These are phyloP conservation scores for Scaptomyza reducta DNA, from an alignment of 2,888 invertebrate genomes.

Conservation along the genomic window DNA sequence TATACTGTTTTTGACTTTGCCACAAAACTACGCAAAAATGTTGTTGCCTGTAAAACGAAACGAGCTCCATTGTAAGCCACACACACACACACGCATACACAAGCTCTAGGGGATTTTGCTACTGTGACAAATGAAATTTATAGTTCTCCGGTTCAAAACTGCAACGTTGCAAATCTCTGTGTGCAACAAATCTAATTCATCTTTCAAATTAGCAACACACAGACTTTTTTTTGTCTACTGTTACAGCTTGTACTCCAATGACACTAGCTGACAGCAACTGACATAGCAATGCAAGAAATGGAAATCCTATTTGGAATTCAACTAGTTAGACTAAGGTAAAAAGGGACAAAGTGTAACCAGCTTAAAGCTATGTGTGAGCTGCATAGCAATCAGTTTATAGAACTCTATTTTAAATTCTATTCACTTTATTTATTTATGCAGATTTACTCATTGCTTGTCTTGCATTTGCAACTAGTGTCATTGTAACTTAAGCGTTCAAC, in stretches of 20 bases:
- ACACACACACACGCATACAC: conserved; percentile 15
- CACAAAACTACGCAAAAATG: conserved; percentile 73
- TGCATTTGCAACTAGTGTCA: conserved; percentile 30
- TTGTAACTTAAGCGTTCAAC: conserved; percentile 21
- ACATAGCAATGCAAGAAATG: neutral
- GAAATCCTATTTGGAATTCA: neutral
- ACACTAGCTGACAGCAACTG: conserved; percentile 20
- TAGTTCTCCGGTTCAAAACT: conserved; percentile 65
- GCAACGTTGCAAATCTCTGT: conserved; percentile 68
- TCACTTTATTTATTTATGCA: neutral
- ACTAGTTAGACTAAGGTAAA: neutral
- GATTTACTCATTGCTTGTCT: neutral
- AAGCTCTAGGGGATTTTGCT: conserved; percentile 54
- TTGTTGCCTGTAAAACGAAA: conserved; percentile 55
- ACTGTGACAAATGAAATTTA: conserved; percentile 76
- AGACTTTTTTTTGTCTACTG: conserved; percentile 27
- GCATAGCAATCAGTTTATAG: neutral
- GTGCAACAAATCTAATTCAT: conserved; percentile 70
- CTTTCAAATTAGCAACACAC: conserved; percentile 70
- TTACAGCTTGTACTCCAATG: conserved; percentile 23
- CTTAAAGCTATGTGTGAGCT: neutral
- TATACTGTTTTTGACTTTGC: conserved; percentile 77
- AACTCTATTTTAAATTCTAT: neutral
- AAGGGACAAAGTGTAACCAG: neutral
- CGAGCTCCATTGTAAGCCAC: conserved; percentile 70